Conservation (phyloP, 1,140 invertebrate genomes). For the Chlorops oryzae region DNA sequence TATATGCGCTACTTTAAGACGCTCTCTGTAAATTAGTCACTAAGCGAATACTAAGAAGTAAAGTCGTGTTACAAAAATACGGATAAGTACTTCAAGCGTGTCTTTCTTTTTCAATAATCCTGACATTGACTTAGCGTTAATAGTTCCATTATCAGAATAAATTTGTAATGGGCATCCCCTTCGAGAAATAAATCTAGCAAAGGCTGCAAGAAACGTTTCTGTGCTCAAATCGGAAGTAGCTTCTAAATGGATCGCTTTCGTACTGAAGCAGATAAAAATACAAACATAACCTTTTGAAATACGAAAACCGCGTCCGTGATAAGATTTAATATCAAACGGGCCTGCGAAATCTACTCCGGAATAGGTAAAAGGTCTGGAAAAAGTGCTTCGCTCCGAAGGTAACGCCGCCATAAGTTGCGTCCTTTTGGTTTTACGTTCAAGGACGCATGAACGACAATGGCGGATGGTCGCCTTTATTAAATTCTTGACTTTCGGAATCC, state of each 20-base stretch:
- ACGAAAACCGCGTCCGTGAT: constrained; percentile 13
- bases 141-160: constrained; percentile 23
- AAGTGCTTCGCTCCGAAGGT: constrained; percentile 19
- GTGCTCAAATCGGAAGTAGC: constrained; percentile 33
- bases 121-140: too few relatives aligned
- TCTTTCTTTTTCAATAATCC: too few relatives aligned
- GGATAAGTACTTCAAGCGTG: too few relatives aligned
- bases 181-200: constrained; percentile 37
- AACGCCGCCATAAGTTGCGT: constrained; percentile 16
- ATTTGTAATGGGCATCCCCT: constrained; percentile 17
- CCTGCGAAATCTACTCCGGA: constrained; percentile 36
- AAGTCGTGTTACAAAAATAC: too few relatives aligned
- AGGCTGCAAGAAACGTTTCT: constrained; percentile 40
- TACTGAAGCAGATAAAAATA: constrained; percentile 40
- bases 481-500: background rate
- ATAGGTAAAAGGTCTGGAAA: constrained; percentile 25
- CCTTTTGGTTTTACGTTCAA: background rate
- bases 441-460: background rate
- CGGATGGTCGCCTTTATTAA: constrained; percentile 2
- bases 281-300: constrained; percentile 38
- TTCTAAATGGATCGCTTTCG: constrained; percentile 38
- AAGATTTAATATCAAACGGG: constrained; percentile 20
- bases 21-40: too few relatives aligned
- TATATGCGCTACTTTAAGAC: too few relatives aligned
- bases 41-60: too few relatives aligned